Percentiles rank a stretch among this genome's conserved stretches.
These are phyloP conservation scores for Girardinichthys multiradiatus DNA, from an alignment of 2,113 vertebrate species.

Conservation along the genomic window DNA sequence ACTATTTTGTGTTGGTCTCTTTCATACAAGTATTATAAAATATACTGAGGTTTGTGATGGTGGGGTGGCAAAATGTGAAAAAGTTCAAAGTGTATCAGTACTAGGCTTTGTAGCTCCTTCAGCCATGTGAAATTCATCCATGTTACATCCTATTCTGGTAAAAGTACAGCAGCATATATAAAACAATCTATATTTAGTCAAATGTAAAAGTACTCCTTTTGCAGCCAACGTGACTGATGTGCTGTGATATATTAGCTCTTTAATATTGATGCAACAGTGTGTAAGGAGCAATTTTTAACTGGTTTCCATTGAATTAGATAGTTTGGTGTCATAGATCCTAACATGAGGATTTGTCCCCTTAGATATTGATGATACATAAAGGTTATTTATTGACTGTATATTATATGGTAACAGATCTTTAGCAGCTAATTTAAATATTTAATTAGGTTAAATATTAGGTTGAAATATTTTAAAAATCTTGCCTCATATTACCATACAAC, in stretches of 20 bases:
- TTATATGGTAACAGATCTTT: not conserved
- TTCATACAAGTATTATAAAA: not conserved
- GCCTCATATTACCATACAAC: not conserved
- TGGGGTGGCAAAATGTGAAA: not conserved
- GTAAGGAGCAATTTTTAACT: not conserved
- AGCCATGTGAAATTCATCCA: not conserved
- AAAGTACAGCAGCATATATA: not conserved
- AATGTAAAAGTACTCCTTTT: slow-evolving; percentile 7
- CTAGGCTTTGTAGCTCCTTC: not conserved
- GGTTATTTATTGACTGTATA: not conserved
- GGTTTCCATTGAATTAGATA: not conserved
- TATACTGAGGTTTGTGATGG: not conserved
- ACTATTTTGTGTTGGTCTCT: not conserved
- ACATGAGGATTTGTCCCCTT: not conserved
- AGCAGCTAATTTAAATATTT: not conserved
- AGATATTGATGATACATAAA: not conserved
- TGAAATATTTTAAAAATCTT: not conserved
- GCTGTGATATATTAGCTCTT: not conserved
- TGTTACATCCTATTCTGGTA: too few relatives aligned
- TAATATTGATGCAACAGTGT: not conserved
- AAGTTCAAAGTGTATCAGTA: not conserved
- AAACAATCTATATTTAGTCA: slow-evolving; percentile 2
- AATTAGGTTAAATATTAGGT: not conserved
- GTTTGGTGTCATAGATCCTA: not conserved
- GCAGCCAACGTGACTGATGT: not conserved